Conservation (phyloP, 53 echinoderm and acorn worm species). For the Paracentrotus lividus region DNA sequence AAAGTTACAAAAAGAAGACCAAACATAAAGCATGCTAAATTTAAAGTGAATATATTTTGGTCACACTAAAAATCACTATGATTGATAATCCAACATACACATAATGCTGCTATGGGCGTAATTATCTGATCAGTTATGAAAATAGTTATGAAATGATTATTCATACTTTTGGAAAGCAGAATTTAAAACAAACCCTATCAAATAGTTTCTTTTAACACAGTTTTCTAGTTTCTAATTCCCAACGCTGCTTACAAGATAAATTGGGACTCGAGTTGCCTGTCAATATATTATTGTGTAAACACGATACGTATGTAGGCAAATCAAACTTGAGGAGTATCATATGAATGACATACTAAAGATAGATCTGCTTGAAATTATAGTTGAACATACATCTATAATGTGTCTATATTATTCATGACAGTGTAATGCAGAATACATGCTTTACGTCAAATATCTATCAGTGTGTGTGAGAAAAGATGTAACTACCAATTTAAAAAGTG, state of each 20-base stretch:
- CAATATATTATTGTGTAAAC: slow-evolving; percentile 13
- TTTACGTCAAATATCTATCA: too few relatives aligned
- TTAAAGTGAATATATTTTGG: neutral
- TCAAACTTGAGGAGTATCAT: neutral
- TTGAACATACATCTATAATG: neutral
- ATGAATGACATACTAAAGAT: neutral
- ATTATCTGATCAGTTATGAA: neutral
- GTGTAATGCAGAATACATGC: neutral
- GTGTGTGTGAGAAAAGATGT: too few relatives aligned
- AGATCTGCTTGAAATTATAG: neutral
- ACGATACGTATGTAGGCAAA: neutral
- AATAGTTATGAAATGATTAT: neutral
- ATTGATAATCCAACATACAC: neutral
- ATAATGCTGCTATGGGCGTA: neutral
- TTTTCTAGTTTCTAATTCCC: too few relatives aligned
- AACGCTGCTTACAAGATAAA: too few relatives aligned
- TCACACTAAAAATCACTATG: neutral
- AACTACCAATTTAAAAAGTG: too few relatives aligned
- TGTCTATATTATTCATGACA: neutral
- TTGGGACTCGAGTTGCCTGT: too few relatives aligned
- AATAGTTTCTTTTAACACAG: too few relatives aligned
- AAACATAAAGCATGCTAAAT: neutral
- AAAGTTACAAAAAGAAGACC: neutral
- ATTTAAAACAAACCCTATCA: neutral
- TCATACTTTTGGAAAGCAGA: neutral